phyloP scores from a whole-genome alignment of 2,113 vertebrate species.

The Rhinolophus sinicus region DNA sequence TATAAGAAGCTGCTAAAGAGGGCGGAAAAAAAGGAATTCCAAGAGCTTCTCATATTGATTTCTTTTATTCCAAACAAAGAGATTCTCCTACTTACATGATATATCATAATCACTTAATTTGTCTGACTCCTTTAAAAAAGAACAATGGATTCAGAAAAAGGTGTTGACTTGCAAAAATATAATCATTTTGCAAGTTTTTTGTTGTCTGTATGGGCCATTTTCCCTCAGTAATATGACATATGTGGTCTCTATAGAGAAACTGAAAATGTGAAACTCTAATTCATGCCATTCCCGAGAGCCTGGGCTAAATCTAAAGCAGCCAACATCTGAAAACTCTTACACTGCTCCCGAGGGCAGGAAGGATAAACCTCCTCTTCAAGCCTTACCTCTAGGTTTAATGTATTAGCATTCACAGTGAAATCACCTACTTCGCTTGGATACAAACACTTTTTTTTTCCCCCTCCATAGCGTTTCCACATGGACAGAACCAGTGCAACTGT shows the following conservation, averaged over 20 bases:
- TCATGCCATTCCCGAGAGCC: not conserved
- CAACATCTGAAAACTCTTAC: not conserved
- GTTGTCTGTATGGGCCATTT: not conserved
- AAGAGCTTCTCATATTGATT: constrained; percentile 87
- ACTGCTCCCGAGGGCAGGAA: accelerated
- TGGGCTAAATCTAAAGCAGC: not conserved
- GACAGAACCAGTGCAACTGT: not conserved
- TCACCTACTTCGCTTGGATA: not conserved
- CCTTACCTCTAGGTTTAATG: too few species aligned
- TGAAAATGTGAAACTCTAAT: not conserved
- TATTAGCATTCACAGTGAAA: not conserved
- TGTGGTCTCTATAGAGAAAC: not conserved
- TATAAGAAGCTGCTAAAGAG: constrained; percentile 80
- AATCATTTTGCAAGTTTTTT: constrained; percentile 51
- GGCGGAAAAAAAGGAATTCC: constrained; percentile 70
- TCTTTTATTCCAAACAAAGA: constrained; percentile 88
- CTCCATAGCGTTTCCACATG: not conserved
- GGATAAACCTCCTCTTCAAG: not conserved
- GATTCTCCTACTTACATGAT: constrained; percentile 89
- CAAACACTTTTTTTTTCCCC: not conserved
- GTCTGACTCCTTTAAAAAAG: constrained; percentile 86
- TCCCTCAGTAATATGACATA: not conserved
- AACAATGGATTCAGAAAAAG: constrained; percentile 80
- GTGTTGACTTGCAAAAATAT: constrained; percentile 80
- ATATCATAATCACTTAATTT: constrained; percentile 93